Percentiles rank a stretch among this genome's conserved stretches.
Evolutionary conservation across 2,797 vertebrate genomes (phyloP).

Genomic region (Sparidentex hasta): DNA sequence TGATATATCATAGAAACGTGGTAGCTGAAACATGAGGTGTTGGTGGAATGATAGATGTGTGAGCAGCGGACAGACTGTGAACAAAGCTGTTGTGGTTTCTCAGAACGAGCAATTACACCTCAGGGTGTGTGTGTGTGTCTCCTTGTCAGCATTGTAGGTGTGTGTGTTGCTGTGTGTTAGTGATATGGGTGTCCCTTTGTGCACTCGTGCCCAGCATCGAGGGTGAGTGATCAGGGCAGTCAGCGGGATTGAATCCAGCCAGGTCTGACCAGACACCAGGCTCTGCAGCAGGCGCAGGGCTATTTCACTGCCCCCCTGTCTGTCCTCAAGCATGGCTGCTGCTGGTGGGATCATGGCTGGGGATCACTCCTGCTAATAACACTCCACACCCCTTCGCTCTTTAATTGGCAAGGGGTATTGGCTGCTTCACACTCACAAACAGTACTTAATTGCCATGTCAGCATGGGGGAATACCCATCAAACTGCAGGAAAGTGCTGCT

Average conservation of each 20-base stretch:
- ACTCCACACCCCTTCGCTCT: constrained; percentile 26
- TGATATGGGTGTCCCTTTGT: constrained; percentile 29
- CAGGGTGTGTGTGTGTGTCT: neutral
- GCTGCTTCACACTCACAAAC: constrained; percentile 44
- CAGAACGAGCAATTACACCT: constrained; percentile 2
- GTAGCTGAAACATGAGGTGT: constrained; percentile 1
- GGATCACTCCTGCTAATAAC: constrained; percentile 82
- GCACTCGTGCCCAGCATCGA: constrained; percentile 19
- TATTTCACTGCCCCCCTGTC: constrained; percentile 76
- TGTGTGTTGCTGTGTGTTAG: constrained; percentile 19
- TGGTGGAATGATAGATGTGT: constrained; percentile 19
- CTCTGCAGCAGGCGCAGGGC: constrained; percentile 71
- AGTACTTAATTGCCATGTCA: constrained; percentile 35
- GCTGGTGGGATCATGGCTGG: constrained; percentile 87
- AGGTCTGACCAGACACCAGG: constrained; percentile 58
- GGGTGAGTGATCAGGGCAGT: constrained; percentile 68
- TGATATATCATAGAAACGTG: neutral
- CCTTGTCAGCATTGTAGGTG: constrained; percentile 4
- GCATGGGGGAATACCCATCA: constrained; percentile 25
- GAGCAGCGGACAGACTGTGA: constrained; percentile 10
- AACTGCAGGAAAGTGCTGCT: neutral
- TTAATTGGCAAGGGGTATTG: constrained; percentile 54
- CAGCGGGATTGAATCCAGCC: constrained; percentile 76
- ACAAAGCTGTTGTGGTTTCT: constrained; percentile 16
- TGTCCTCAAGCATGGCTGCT: constrained; percentile 68